phyloP scores from a whole-genome alignment of 2,888 invertebrate species.

The Clepsis dumicolana region DNA sequence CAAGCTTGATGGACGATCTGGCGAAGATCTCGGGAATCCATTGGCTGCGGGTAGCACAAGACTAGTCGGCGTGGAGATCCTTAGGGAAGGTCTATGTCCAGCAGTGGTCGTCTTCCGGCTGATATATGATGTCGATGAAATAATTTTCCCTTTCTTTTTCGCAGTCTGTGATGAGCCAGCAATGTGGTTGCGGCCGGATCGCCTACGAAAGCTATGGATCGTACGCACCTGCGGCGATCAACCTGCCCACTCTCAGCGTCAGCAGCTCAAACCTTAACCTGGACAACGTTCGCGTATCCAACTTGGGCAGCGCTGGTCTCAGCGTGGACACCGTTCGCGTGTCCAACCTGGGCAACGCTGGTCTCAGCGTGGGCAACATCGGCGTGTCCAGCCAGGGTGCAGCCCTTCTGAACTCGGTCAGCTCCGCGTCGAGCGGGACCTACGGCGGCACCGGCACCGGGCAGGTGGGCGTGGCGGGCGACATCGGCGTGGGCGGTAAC shows the following conservation, averaged over 20 bases:
- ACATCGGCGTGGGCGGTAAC: constrained; percentile 53
- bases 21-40: too few species aligned
- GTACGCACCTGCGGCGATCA: background rate
- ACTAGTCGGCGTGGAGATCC: too few species aligned
- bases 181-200: constrained; percentile 23
- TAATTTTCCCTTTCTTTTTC: too few species aligned
- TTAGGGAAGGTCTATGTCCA: too few species aligned
- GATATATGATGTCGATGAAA: too few species aligned
- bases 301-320: background rate
- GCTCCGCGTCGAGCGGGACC: constrained; percentile 43
- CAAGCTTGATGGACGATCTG: too few species aligned
- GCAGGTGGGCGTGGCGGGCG: constrained; percentile 51
- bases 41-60: too few species aligned
- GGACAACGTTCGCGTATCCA: background rate
- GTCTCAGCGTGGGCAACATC: too few species aligned
- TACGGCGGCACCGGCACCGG: constrained; percentile 55
- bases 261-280: background rate
- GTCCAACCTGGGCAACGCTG: too few species aligned
- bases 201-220: too few species aligned
- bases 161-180: constrained; percentile 30
- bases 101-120: too few species aligned
- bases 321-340: background rate
- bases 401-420: constrained; percentile 2
- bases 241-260: background rate
- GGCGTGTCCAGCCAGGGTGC: too few species aligned